phyloP scores from a whole-genome alignment of 2,797 vertebrate species.

The Octomys mimax region DNA sequence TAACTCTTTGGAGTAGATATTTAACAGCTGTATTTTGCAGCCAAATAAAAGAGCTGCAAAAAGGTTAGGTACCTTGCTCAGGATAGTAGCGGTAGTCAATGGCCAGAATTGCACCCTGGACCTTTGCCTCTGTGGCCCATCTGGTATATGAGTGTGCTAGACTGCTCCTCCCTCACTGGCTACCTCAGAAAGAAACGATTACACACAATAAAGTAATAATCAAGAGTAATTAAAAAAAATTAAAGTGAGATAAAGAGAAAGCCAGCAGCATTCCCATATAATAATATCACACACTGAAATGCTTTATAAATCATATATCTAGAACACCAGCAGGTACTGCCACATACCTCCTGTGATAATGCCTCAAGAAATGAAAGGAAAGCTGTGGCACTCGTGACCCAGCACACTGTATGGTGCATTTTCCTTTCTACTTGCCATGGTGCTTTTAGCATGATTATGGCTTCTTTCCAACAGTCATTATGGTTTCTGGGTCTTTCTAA shows the following conservation, averaged over 20 bases:
- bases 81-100: not conserved
- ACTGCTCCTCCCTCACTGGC: not conserved
- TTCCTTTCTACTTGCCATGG: not conserved
- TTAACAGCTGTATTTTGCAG: not conserved
- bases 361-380: not conserved
- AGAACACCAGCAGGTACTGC: not conserved
- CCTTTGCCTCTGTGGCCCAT: not conserved
- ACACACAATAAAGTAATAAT: not conserved
- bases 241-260: not conserved
- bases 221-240: not conserved
- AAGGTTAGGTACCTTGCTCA: not conserved
- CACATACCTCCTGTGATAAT: not conserved
- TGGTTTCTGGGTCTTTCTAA: not conserved
- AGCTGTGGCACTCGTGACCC: not conserved
- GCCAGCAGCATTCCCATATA: not conserved
- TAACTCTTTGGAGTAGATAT: not conserved
- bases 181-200: not conserved
- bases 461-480: not conserved
- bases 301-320: not conserved
- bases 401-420: accelerated
- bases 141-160: not conserved
- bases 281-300: not conserved
- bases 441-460: not conserved
- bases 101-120: not conserved
- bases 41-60: not conserved